Base-by-base conservation (phyloP, 2,113 vertebrate species). In the Ondatra zibethicus region DNA sequence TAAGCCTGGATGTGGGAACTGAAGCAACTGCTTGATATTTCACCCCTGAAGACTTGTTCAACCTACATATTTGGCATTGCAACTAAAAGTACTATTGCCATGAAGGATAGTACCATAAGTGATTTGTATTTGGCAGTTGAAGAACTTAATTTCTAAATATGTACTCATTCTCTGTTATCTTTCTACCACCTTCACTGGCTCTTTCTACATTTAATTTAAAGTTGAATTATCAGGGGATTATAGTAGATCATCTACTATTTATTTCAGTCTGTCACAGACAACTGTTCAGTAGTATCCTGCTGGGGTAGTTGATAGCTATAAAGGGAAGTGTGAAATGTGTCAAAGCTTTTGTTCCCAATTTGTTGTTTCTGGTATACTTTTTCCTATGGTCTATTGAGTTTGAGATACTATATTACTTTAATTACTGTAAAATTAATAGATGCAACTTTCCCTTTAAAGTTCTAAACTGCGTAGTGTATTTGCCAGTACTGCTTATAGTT, bases 371-470 rank as follows among this genome's bases (percentile, higher is more conserved):
- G 77, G 63, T 45, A n/a, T 97, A 55, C 68, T 93, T 96, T 84
- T 58, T 96, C 33, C 50, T 93, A 25, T 87, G 47, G 78, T 36
- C 96, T 96, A 52, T 33, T 36, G 42, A 95, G 50, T 91, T 92
- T 94, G 6, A 58, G n/a, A 63, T 96, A 91, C 33, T 97, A 73
- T 89, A 93, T 96, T 87, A 85, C n/a, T 50, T 94, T 97, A 97
- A 95, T 97, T 97, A 96, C 68, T 58, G 93, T 91, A 63, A 93
- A 97, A 96, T 97, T 97, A 96, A 98, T 94, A 96, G 91, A 77
- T 75, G 7, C 61, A 68, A 66, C 88, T 94, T 36, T 61, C 27
- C 25, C 63, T 84, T 95, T 95, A 21, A 95, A 70, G 52, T 93
- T 96, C 63, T 58, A 88, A 96, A 50, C n/a, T 21, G 93, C 6